A percentile compares a stretch with the other conserved stretches of the same genome.
phyloP scores from a whole-genome alignment of 1,140 invertebrate genomes.

The Drosophila teissieri region DNA sequence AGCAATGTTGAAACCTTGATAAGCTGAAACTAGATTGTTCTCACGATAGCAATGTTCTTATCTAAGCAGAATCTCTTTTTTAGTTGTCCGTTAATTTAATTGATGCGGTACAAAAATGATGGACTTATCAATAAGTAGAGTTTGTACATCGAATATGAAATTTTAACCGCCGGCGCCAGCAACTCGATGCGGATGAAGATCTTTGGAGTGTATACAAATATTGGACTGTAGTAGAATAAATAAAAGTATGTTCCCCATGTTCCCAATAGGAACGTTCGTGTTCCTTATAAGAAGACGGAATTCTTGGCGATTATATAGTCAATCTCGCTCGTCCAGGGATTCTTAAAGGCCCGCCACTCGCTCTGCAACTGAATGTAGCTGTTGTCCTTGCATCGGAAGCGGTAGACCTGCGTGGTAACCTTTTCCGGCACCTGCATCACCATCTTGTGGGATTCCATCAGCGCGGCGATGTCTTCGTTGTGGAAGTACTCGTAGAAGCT shows the following conservation, averaged over 20 bases:
- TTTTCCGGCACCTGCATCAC: slow-evolving; percentile 89
- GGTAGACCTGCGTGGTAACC: slow-evolving; percentile 90
- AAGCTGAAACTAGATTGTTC: neutral
- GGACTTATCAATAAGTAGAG: slow-evolving; percentile 16
- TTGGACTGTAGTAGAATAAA: neutral
- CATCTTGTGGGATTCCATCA: slow-evolving; percentile 94
- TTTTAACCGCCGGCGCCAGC: slow-evolving; percentile 6
- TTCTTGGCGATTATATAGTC: slow-evolving; percentile 95
- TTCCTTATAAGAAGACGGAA: slow-evolving; percentile 88
- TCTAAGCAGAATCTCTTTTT: neutral
- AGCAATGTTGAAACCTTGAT: slow-evolving; percentile 1
- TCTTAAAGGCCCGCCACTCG: slow-evolving; percentile 94
- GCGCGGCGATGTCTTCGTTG: slow-evolving; percentile 91
- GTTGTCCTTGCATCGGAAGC: slow-evolving; percentile 92
- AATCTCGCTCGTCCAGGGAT: slow-evolving; percentile 96
- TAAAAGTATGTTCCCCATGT: neutral
- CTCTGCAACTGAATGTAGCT: slow-evolving; percentile 90
- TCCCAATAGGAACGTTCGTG: neutral
- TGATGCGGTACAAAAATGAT: slow-evolving; percentile 25
- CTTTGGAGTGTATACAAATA: slow-evolving; percentile 15
- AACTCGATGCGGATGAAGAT: slow-evolving; percentile 6
- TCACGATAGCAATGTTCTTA: slow-evolving; percentile 7
- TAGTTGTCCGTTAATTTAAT: slow-evolving; percentile 18
- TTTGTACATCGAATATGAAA: slow-evolving; percentile 23
- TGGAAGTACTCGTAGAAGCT: slow-evolving; percentile 97